Conservation (phyloP, 1,140 invertebrate genomes). For the Aphelenchoides besseyi region DNA sequence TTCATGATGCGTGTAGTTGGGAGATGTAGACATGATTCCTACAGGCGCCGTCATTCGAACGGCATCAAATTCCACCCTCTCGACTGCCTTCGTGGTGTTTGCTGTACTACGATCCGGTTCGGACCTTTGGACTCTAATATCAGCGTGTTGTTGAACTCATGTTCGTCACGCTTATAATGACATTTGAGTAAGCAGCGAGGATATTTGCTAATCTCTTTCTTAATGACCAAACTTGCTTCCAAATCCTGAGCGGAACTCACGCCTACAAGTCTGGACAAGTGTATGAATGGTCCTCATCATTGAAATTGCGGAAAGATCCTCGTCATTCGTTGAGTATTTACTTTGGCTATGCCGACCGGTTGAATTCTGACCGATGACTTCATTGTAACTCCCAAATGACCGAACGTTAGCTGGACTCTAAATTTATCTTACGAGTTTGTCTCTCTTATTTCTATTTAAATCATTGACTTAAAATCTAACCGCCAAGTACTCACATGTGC, state of each 20-base stretch:
- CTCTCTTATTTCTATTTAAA: background rate
- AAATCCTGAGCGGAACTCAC: too few relatives aligned
- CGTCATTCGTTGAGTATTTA: background rate
- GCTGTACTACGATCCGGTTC: background rate
- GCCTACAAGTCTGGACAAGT: too few relatives aligned
- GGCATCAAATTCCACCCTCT: background rate
- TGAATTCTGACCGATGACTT: background rate
- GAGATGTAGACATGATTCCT: too few relatives aligned
- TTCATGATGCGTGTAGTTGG: too few relatives aligned
- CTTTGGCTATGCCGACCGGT: too few relatives aligned
- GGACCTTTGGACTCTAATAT: too few relatives aligned
- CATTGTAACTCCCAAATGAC: background rate
- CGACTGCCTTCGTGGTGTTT: background rate
- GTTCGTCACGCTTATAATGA: background rate
- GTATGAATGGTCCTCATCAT: conserved; percentile 1
- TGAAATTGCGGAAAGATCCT: background rate
- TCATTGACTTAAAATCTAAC: too few relatives aligned
- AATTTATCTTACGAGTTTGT: background rate
- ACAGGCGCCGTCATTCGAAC: background rate
- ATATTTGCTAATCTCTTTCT: background rate
- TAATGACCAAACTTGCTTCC: background rate
- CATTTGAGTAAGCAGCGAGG: background rate
- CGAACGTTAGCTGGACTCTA: too few relatives aligned
- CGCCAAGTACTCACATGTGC: too few relatives aligned
- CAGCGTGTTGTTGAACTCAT: too few relatives aligned